These are phyloP conservation scores for Tethya wilhelma DNA, from an alignment of 37 sponge, comb jelly and placozoan species.

Conservation along the genomic window DNA sequence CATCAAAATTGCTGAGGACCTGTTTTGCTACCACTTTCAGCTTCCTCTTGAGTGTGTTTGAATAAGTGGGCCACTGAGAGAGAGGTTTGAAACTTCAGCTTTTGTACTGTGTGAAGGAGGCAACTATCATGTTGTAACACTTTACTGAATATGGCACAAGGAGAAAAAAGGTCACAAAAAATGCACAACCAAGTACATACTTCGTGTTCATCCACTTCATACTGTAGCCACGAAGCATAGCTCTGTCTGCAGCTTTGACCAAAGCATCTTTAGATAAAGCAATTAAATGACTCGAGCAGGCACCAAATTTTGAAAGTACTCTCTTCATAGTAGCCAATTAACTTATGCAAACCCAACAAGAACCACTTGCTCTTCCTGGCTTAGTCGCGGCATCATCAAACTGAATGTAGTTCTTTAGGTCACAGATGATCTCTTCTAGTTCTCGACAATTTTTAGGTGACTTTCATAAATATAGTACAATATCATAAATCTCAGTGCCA, in stretches of 20 bases:
- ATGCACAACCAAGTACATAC: constrained; percentile 67
- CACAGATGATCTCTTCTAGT: constrained; percentile 36
- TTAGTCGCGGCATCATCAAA: constrained; percentile 36
- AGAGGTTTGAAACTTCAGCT: not conserved
- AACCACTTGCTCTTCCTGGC: constrained; percentile 33
- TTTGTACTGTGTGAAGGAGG: not conserved
- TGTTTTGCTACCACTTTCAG: not conserved
- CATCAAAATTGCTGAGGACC: not conserved
- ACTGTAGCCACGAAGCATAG: constrained; percentile 50
- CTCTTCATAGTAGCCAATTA: constrained; percentile 43
- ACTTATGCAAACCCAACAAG: constrained; percentile 30
- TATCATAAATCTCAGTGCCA: constrained; percentile 36
- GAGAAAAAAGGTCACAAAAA: constrained; percentile 62
- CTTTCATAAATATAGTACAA: constrained; percentile 54
- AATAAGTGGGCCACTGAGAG: constrained; percentile 7
- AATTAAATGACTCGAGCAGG: constrained; percentile 44
- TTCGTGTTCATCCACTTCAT: constrained; percentile 56
- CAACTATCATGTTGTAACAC: not conserved
- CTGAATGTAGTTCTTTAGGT: constrained; percentile 23
- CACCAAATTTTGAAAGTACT: constrained; percentile 62
- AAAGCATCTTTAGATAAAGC: constrained; percentile 53
- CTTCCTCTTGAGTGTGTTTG: not conserved
- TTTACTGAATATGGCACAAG: not conserved
- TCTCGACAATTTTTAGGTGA: constrained; percentile 50
- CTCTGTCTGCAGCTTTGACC: constrained; percentile 50